Evolutionary conservation across 2,113 vertebrate species (phyloP), one percentile per base, ranked within the genome.

Genomic region (Nipponia nippon): DNA sequence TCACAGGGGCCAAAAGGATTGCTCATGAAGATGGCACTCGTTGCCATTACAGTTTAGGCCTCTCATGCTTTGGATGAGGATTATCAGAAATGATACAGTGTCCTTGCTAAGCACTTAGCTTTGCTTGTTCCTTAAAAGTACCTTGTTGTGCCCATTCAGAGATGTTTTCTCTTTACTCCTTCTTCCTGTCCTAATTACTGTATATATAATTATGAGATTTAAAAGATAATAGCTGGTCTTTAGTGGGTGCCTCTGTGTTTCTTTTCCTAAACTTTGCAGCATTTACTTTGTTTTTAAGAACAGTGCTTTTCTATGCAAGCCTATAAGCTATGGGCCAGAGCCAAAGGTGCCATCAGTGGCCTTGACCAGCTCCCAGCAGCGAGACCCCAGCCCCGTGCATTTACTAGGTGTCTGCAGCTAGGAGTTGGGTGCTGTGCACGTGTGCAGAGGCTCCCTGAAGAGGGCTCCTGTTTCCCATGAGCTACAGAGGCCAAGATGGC

Each of bases 371-470:
- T 78, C 50, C 34, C 32, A 63, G 27, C 12, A 69, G n/a, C 5
- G 6, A 85, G 50, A 80, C 1, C 11, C 5, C 38, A 65, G 63
- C 3, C 8, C n/a, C 1, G 1, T 3, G 25, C 34, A 49, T 32
- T 81, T 29, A 5, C 0, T 0, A 14, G 3, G 15, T 32, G n/a
- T 9, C 27, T 72, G 61, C 40, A 87, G 30, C 0, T 7, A 80
- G n/a, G 17, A 38, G 21, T 2, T 70, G 62, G 36, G 16, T 55
- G n/a, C 61, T 49, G 30, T 34, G 21, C 13, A 8, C 10, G 13
- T 19, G 13, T 5, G 10, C 29, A 2, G 2, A 73, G 15, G 17
- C 75, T 55, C 17, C 7, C 59, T 42, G 32, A 77, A 36, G 36
- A 40, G 38, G 32, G 3, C 1, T 87, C 6, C 56, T 67, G 3